phyloP scores from a whole-genome alignment of 2,797 vertebrate species.

The Odontamblyopus lacepedii region DNA sequence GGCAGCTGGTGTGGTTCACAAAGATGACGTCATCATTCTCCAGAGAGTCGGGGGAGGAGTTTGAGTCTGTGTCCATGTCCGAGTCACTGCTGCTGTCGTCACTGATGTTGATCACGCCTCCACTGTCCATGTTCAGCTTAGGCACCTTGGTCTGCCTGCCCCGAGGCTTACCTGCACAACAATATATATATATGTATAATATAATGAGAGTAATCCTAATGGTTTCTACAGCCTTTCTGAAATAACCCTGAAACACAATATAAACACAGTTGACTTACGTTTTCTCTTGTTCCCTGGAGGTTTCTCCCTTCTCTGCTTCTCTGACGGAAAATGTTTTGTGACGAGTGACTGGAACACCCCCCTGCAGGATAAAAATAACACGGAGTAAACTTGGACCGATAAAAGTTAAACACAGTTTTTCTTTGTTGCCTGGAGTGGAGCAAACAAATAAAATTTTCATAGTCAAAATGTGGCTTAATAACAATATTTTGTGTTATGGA shows the following conservation, averaged over 20 bases:
- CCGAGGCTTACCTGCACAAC: conserved; percentile 80
- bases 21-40: conserved; percentile 94
- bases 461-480: no score
- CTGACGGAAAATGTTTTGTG: conserved; percentile 94
- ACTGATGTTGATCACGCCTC: conserved; percentile 87
- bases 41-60: conserved; percentile 93
- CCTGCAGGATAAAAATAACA: conserved; percentile 68
- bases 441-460: no score
- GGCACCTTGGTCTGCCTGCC: conserved; percentile 82
- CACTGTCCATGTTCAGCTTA: conserved; percentile 74
- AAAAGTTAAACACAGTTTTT: neutral
- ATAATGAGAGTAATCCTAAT: neutral
- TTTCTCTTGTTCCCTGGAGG: conserved; percentile 88
- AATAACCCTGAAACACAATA: conserved; percentile 1
- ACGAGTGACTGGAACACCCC: conserved; percentile 96
- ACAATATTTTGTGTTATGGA: neutral
- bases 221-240: neutral
- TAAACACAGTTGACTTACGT: conserved; percentile 77
- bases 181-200: no score
- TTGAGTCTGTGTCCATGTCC: conserved; percentile 93
- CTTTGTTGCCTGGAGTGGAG: no score
- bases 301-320: conserved; percentile 92
- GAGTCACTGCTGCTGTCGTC: conserved; percentile 95
- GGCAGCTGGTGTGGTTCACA: conserved; percentile 79
- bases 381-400: neutral